Evolutionary conservation across 92 coral and sea anemone genomes (phyloP).

Genomic region (Isaurus tuberculatus): DNA sequence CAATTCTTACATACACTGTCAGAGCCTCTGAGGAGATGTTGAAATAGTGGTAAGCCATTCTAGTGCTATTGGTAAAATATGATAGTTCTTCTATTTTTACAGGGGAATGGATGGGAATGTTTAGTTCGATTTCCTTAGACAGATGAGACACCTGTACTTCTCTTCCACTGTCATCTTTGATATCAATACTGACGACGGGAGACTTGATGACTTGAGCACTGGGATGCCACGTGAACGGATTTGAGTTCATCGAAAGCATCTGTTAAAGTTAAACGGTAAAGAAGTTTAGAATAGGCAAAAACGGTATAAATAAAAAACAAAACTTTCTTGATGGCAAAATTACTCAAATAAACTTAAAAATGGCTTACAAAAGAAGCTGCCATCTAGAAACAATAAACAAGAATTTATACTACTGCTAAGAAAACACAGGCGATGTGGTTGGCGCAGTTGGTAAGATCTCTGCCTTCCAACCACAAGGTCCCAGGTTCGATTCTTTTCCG

Average conservation of each 20-base stretch:
- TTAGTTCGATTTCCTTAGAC: conserved; percentile 72
- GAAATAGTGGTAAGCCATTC: conserved; percentile 76
- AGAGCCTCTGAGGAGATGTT: conserved; percentile 66
- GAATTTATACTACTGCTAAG: too few relatives aligned
- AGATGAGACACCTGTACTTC: conserved; percentile 70
- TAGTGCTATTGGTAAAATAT: conserved; percentile 28
- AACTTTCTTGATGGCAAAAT: too few relatives aligned
- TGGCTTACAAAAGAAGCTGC: too few relatives aligned
- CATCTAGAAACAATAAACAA: too few relatives aligned
- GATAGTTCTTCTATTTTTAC: conserved; percentile 16
- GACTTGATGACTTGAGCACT: conserved; percentile 74
- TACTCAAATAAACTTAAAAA: too few relatives aligned
- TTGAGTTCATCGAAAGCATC: conserved; percentile 76
- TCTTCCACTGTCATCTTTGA: conserved; percentile 70
- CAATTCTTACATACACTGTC: conserved; percentile 64
- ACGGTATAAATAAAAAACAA: neutral
- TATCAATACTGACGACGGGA: conserved; percentile 76
- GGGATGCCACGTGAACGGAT: conserved; percentile 93
- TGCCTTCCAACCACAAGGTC: too few relatives aligned
- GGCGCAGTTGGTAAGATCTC: too few relatives aligned
- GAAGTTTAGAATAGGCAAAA: neutral
- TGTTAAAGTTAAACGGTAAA: conserved; percentile 12
- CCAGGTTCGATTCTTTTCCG: too few relatives aligned
- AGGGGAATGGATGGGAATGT: conserved; percentile 50
- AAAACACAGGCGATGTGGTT: too few relatives aligned